Evolutionary conservation across 2,888 invertebrate genomes (phyloP), one percentile per base, ranked within the genome.

Genomic region (Leptopilina drosophilae): DNA sequence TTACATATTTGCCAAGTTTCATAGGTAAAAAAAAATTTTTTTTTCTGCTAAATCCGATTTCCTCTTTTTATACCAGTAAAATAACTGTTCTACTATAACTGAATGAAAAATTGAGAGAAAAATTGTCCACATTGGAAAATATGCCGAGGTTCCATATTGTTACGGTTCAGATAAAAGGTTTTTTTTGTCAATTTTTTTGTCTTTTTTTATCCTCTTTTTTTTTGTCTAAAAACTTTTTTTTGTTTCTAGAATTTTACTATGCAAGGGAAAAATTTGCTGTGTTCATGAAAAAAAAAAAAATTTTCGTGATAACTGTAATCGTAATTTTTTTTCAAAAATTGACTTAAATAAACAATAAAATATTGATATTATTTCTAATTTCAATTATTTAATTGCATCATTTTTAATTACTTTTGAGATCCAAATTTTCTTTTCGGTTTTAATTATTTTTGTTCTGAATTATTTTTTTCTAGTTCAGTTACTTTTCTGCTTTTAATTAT

Each of bases 21-120:
- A 62, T 62, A 5, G 20, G 20, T 20, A 42, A 42, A 42, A 42
- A 42, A 42, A 42, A 59, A 15, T 59, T 59, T 15, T 59, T 59
- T 59, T 59, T 62, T 62, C n/a, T 62, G 3, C 15, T 20, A 15
- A 62, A 62, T 62, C 62, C 62, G 62, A 62, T 62, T 62, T 62
- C 15, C 62, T 20, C 20, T 62, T 62, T 62, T 20, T 9, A 62
- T 62, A 4, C 62, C 33, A 33, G 33, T 62, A 9, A 62, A 15
- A 62, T 62, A 15, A 62, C 62, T 62, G 62, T 62, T 62, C 62
- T 62, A 8, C 33, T 62, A 20, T 20, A 62, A 62, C 62, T 62
- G 62, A 62, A 20, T 62, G 62, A 15, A 20, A 62, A 62, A 62
- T 62, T 62, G 62, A 62, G 62, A 62, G 62, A 62, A 62, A 62